These are phyloP conservation scores for Teleopsis dalmanni DNA, from an alignment of 1,140 invertebrate genomes.

Conservation along the genomic window DNA sequence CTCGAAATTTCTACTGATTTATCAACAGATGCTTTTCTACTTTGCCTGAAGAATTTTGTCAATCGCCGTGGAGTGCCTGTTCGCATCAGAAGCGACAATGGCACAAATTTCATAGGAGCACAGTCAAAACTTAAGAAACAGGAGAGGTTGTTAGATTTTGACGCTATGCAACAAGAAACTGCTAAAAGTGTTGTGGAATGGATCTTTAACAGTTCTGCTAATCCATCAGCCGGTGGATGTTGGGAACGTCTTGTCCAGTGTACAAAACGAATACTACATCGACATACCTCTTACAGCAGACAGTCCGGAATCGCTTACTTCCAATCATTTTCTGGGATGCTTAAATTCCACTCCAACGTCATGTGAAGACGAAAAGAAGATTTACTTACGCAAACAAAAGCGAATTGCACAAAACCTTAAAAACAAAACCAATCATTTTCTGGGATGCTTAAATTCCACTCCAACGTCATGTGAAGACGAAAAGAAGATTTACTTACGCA, in stretches of 20 bases:
- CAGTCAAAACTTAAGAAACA: constrained; percentile 6
- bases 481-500: constrained; percentile 2
- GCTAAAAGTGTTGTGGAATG: constrained; percentile 2
- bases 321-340: constrained; percentile 6
- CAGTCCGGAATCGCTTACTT: constrained; percentile 15
- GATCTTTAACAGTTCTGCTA: constrained; percentile 6
- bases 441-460: no score
- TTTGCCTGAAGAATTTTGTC: constrained; percentile 13
- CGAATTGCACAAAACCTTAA: no score
- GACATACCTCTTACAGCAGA: constrained; percentile 23
- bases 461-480: neutral
- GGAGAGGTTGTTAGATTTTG: neutral
- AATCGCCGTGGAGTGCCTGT: constrained; percentile 8
- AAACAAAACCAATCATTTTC: no score
- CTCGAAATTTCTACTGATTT: constrained; percentile 7
- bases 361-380: no score
- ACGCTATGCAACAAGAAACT: neutral
- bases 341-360: constrained; percentile 7
- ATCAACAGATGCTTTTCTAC: constrained; percentile 10
- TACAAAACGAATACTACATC: constrained; percentile 16
- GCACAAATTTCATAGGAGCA: constrained; percentile 14
- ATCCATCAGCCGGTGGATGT: constrained; percentile 15
- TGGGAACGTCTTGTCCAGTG: constrained; percentile 24
- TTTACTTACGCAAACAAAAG: no score
- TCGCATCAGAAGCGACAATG: constrained; percentile 2